Conservation (phyloP, 2,113 vertebrate species). For the Heliornis fulica region DNA sequence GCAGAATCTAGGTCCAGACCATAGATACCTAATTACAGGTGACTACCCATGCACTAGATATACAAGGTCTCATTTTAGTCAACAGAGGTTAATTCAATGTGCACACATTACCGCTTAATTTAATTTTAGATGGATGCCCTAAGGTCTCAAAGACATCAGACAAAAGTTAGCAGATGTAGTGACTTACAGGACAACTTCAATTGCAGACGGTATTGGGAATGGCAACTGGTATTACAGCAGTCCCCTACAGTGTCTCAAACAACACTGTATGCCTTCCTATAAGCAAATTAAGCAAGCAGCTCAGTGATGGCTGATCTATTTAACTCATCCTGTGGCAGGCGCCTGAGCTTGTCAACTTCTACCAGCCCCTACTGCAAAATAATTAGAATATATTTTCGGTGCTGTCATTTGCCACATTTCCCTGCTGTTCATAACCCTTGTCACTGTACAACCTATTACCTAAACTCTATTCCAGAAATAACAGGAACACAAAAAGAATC, state of each 20-base stretch:
- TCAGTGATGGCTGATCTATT: background rate
- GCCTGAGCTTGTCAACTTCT: background rate
- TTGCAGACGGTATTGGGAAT: background rate
- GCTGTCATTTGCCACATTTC: background rate
- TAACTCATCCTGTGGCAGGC: background rate
- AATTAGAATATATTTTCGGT: background rate
- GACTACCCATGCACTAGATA: background rate
- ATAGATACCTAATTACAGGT: background rate
- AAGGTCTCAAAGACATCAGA: background rate
- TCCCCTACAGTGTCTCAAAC: background rate
- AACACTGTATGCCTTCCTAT: background rate
- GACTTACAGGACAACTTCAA: background rate
- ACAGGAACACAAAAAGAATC: background rate
- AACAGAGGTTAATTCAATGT: background rate
- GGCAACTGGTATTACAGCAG: background rate
- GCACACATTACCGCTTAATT: background rate
- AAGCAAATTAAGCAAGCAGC: background rate
- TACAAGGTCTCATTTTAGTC: background rate
- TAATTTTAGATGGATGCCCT: background rate
- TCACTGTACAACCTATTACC: background rate
- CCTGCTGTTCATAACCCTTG: background rate
- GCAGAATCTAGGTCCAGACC: background rate
- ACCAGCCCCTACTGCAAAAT: background rate
- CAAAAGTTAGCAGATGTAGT: background rate
- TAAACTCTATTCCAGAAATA: background rate